Evolutionary conservation across 2,888 invertebrate species (phyloP).

Genomic region (Anthophora plumipes): DNA sequence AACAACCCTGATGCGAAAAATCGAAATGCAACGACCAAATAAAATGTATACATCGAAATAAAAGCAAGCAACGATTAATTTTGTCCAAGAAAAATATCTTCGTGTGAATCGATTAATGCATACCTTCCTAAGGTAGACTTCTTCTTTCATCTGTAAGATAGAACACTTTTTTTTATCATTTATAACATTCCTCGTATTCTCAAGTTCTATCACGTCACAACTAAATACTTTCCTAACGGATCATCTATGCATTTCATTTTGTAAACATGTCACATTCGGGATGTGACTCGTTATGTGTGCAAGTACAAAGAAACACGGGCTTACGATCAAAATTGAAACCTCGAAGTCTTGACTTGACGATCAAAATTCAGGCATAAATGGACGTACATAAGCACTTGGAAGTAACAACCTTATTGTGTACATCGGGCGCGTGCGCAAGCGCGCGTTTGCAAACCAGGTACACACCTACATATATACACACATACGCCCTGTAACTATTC

Average conservation of each 20-base stretch:
- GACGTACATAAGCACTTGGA: background rate
- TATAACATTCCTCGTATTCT: background rate
- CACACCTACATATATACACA: background rate
- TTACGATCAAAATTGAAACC: background rate
- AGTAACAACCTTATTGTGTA: background rate
- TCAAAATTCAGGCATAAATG: background rate
- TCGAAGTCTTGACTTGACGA: background rate
- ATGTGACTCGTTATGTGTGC: background rate
- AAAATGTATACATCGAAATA: too few relatives aligned
- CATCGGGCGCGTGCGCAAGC: background rate
- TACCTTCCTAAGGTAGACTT: constrained; percentile 6
- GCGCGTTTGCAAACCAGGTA: background rate
- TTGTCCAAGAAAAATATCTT: too few relatives aligned
- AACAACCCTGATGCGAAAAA: too few relatives aligned
- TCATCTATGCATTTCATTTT: constrained; percentile 2
- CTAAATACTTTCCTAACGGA: background rate
- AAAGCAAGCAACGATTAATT: too few relatives aligned
- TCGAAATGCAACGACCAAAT: too few relatives aligned
- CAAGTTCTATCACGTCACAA: background rate
- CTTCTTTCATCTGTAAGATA: background rate
- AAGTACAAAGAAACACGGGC: background rate
- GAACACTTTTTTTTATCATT: background rate
- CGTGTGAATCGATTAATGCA: too few relatives aligned
- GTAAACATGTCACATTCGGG: background rate
- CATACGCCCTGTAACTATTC: background rate